Evolutionary conservation across 1,140 invertebrate species (phyloP).

Genomic region (Orchesella cincta): DNA sequence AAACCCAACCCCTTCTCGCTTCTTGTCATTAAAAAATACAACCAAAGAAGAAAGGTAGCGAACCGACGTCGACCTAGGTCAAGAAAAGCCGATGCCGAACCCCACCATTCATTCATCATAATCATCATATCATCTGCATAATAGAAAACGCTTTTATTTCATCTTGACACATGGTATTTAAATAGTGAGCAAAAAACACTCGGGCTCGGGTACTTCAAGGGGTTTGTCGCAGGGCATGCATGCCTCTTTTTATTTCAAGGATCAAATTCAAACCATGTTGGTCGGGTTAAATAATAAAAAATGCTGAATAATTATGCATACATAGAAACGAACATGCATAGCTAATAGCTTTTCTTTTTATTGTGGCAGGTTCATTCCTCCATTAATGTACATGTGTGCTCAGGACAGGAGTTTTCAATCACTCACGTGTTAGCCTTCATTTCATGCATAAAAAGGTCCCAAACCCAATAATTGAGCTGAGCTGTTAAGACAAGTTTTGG

Average conservation of each 20-base stretch:
- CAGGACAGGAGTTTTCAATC: no score
- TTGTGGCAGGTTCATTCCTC: background rate
- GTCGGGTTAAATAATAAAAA: no score
- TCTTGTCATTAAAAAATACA: no score
- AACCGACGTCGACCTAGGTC: slow-evolving; percentile 8
- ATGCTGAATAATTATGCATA: slow-evolving; percentile 5
- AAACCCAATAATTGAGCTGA: no score
- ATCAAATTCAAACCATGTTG: background rate
- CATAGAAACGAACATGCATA: background rate
- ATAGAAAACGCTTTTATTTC: background rate
- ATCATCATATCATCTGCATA: background rate
- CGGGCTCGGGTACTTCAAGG: background rate
- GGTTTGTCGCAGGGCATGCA: background rate
- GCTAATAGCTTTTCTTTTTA: background rate
- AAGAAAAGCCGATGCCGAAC: no score
- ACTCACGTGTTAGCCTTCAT: no score
- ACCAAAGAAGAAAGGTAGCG: background rate
- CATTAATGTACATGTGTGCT: no score
- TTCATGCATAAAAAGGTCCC: no score
- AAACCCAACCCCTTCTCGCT: no score
- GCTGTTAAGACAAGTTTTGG: no score
- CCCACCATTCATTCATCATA: background rate
- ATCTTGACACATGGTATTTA: slow-evolving; percentile 6
- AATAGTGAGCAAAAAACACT: slow-evolving; percentile 1
- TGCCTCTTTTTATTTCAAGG: background rate